Conservation (phyloP, 2,888 invertebrate species). For the Antheraea assamensis region DNA sequence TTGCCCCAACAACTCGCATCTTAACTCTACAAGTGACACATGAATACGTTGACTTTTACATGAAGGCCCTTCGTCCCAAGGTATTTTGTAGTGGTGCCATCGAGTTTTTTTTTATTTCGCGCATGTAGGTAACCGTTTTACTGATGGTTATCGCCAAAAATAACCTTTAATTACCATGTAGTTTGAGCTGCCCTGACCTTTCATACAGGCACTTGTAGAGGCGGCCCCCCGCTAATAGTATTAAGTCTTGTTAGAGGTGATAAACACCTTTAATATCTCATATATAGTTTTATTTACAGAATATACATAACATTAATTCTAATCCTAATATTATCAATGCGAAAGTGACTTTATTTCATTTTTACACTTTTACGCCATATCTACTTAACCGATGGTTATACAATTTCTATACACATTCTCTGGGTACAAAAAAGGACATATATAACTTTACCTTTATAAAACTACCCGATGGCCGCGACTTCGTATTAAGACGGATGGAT, state of each 20-base stretch:
- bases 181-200: conserved; percentile 80
- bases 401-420: no score
- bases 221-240: conserved; percentile 52
- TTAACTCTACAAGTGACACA: conserved; percentile 43
- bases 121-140: conserved; percentile 77
- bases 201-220: conserved; percentile 64
- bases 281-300: not conserved
- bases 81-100: conserved; percentile 62
- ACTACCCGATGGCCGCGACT: no score
- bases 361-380: no score
- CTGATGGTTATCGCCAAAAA: conserved; percentile 81
- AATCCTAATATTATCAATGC: no score
- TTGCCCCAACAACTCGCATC: conserved; percentile 38
- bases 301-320: no score
- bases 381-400: no score
- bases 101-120: conserved; percentile 68
- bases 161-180: conserved; percentile 82
- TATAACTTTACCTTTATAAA: no score
- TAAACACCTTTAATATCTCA: not conserved
- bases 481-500: no score
- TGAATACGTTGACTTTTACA: conserved; percentile 64
- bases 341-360: no score
- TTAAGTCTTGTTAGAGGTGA: conserved; percentile 37
- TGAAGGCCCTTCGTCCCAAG: conserved; percentile 66
- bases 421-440: no score